phyloP scores from a whole-genome alignment of 2,888 invertebrate species.

The Eristalis pertinax region DNA sequence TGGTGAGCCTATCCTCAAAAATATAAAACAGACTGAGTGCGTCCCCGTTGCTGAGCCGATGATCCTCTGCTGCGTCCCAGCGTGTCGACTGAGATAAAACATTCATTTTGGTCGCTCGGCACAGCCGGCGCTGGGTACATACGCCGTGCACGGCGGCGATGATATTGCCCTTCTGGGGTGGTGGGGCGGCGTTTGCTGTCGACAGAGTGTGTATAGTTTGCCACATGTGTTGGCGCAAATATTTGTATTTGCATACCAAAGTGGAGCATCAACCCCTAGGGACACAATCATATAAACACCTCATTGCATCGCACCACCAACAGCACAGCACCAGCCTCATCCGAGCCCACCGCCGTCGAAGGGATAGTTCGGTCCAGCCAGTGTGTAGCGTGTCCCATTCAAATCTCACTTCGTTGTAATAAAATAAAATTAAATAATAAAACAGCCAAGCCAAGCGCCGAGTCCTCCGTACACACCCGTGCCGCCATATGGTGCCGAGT shows the following conservation, averaged over 20 bases:
- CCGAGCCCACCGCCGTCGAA: neutral
- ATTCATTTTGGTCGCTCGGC: conserved; percentile 58
- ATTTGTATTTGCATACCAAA: conserved; percentile 66
- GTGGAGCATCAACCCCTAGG: conserved; percentile 34
- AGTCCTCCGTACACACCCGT: conserved; percentile 16
- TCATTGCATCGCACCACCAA: conserved; percentile 40
- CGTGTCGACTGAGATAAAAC: conserved; percentile 62
- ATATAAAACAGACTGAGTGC: neutral
- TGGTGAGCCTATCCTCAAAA: neutral
- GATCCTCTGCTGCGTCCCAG: conserved; percentile 47
- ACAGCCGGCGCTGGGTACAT: conserved; percentile 33
- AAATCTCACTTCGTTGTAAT: conserved; percentile 48
- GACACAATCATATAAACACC: conserved; percentile 61
- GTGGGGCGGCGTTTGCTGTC: neutral
- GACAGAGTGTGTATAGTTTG: conserved; percentile 6
- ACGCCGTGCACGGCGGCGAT: conserved; percentile 17
- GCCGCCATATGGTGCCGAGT: conserved; percentile 25
- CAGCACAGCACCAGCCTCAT: neutral
- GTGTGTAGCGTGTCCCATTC: conserved; percentile 35
- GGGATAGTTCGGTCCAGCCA: conserved; percentile 20
- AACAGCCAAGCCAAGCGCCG: neutral
- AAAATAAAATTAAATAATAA: conserved; percentile 69
- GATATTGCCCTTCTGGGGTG: conserved; percentile 62
- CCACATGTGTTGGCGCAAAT: conserved; percentile 64
- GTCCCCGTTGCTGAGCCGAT: conserved; percentile 44